Base-by-base conservation (phyloP, 2,888 invertebrate species). In the Eurytoma adleriae region DNA sequence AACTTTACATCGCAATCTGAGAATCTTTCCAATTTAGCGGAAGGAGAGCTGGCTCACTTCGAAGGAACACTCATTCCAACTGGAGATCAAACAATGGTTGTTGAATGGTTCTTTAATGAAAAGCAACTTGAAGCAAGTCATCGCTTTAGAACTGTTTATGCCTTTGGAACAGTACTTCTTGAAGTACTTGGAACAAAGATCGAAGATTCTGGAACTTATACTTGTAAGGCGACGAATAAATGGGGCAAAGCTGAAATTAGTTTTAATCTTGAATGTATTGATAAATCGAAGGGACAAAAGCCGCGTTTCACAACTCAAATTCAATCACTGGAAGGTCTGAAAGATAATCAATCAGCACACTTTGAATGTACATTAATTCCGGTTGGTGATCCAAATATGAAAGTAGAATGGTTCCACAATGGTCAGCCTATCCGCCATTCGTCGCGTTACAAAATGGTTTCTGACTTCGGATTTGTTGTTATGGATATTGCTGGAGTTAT, bases 381-480 rank as follows among this genome's bases (percentile, higher is more conserved):
- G 3, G 96, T 98, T 10, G 97, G 97, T 83, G 99, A 99, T 91
- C 98, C 98, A 2, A 95, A 96, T 62, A 94, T 99, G 91, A 96
- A 96, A 89, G 97, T 98, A 30, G 98, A 99, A 92, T 99, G 99
- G 99, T 98, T 96, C 92, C 97, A 97, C 88, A 97, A 99, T 89
- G 98, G 97, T 5, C 93, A 96, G 87, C 96, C 97, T 0, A 91
- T 99, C 84, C 94, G 96, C 78, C 96, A 97, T 88, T 96, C 97
- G 3, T 96, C 96, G 27, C 94, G 98, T 83, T 97, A 98, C 87
- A 98, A 98, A 91, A 96, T 96, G 82, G 96, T 98, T 0, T 97
- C 97, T 66, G 98, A 98, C 90, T 98, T 98, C 88, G 98, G 98
- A 69, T 98, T 97, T 89, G 98, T 98, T 14, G 95, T 97, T 12